Percentiles rank a stretch among this genome's conserved stretches.
Evolutionary conservation across 2,888 invertebrate genomes (phyloP).

Genomic region (Rotaria sp.): DNA sequence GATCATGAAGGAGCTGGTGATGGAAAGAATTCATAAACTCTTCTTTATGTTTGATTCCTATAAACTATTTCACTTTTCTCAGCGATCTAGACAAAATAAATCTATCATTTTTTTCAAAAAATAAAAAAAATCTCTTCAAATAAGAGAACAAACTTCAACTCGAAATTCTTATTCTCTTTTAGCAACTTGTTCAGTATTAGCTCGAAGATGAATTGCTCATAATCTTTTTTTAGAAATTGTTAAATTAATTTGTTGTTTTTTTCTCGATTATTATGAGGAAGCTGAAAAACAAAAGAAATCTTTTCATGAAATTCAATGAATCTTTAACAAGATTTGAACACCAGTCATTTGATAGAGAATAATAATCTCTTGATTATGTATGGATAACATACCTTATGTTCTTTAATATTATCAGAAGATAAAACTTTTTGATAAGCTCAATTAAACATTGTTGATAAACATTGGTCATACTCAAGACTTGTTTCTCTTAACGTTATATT

Average conservation of each 20-base stretch:
- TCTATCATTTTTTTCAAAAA: too few relatives aligned
- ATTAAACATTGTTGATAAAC: not conserved
- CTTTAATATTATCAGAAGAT: not conserved
- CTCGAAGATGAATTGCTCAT: not conserved
- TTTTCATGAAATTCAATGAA: too few relatives aligned
- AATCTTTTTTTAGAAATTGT: not conserved
- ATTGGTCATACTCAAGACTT: not conserved
- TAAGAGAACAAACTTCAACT: not conserved
- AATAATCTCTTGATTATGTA: not conserved
- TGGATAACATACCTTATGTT: not conserved
- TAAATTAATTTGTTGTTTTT: not conserved
- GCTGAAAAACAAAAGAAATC: not conserved
- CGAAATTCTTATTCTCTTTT: not conserved
- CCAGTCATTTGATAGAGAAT: not conserved
- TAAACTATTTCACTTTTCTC: not conserved
- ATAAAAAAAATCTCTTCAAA: too few relatives aligned
- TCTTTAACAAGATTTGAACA: too few relatives aligned
- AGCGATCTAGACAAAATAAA: too few relatives aligned
- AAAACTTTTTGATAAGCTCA: not conserved
- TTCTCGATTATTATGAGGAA: not conserved
- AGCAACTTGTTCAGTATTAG: not conserved
- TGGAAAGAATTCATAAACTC: not conserved
- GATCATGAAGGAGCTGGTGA: not conserved
- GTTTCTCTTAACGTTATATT: not conserved
- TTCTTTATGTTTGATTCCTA: conserved; percentile 7